A percentile compares a stretch with the other conserved stretches of the same genome.
Evolutionary conservation across 2,113 vertebrate species (phyloP).

Genomic region (Brachyhypopomus occidentalis): DNA sequence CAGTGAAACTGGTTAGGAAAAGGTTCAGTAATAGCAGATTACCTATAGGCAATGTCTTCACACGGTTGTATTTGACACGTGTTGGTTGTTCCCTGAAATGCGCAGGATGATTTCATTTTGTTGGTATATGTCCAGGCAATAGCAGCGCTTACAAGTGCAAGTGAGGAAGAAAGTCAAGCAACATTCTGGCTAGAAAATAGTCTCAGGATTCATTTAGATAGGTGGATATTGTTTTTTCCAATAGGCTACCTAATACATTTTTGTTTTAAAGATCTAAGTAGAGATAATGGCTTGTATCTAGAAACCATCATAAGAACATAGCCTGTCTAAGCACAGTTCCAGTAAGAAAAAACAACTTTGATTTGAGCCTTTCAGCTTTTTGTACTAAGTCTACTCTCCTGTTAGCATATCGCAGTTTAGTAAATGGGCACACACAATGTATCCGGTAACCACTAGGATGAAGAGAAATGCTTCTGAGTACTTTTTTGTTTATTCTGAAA

Average conservation of each 20-base stretch:
- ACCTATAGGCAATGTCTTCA: background rate
- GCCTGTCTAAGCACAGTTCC: background rate
- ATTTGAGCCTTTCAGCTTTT: background rate
- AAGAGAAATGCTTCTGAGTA: conserved; percentile 9
- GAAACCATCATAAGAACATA: background rate
- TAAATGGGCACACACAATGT: background rate
- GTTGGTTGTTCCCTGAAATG: background rate
- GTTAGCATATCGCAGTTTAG: too few species aligned
- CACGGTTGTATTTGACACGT: background rate
- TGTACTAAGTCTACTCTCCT: background rate
- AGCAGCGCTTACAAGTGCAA: background rate
- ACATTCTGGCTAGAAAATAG: conserved; percentile 2
- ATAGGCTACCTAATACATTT: background rate
- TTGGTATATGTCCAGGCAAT: conserved; percentile 15
- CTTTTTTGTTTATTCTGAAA: conserved; percentile 13
- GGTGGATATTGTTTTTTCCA: background rate
- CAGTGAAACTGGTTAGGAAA: background rate
- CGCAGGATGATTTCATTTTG: background rate
- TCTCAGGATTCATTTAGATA: background rate
- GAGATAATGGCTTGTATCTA: background rate
- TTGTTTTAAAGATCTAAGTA: background rate
- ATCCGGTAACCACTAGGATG: background rate
- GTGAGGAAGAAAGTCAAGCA: background rate
- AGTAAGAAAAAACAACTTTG: background rate
- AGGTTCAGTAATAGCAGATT: background rate